These are phyloP conservation scores for Cyphomyrus discorhynchus DNA, from an alignment of 2,113 vertebrate genomes.

Conservation along the genomic window DNA sequence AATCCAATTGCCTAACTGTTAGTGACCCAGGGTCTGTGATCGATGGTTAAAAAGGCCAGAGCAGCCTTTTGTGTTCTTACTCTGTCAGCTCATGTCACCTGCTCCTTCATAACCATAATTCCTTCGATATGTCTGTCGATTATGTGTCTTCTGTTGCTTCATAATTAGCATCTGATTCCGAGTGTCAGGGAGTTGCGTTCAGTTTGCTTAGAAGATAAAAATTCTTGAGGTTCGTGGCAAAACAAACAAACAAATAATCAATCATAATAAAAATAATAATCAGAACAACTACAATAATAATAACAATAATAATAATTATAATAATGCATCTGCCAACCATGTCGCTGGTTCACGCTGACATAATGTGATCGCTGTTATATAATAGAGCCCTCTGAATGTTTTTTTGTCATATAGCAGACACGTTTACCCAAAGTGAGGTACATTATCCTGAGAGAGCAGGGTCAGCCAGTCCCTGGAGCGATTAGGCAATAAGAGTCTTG, in stretches of 20 bases:
- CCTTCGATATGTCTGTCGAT: not conserved
- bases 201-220: not conserved
- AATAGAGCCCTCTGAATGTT: not conserved
- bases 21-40: not conserved
- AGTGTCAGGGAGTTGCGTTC: not conserved
- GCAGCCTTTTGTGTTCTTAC: not conserved
- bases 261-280: not conserved
- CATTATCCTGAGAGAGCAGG: not conserved
- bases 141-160: not conserved
- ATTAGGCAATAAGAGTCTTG: not conserved
- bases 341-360: not conserved
- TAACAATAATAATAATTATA: not conserved
- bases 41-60: not conserved
- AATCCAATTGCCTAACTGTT: constrained; percentile 50
- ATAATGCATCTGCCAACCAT: not conserved
- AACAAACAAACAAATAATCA: not conserved
- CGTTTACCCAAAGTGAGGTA: not conserved
- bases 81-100: not conserved
- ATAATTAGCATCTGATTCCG: not conserved
- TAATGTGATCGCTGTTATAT: not conserved
- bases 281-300: not conserved
- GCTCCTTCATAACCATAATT: not conserved
- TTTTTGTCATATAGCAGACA: not conserved
- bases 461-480: not conserved
- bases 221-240: not conserved